Percentiles rank a stretch among this genome's conserved stretches.
Evolutionary conservation across 2,113 vertebrate genomes (phyloP).

Genomic region (Ophthalmolycus amberensis): DNA sequence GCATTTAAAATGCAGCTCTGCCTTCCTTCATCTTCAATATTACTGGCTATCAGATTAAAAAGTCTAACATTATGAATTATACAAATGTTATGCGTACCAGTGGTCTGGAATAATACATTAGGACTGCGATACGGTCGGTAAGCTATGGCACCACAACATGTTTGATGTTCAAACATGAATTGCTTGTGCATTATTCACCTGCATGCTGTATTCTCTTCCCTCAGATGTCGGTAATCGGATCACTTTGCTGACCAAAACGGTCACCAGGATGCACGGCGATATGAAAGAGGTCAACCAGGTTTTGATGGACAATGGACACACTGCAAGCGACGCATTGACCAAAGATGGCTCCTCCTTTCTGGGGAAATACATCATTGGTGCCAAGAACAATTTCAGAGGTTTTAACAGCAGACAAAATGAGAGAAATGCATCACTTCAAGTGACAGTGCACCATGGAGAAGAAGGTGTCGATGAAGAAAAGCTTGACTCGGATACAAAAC

Average conservation of each 20-base stretch:
- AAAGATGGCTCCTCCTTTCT: constrained; percentile 82
- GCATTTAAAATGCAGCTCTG: not conserved
- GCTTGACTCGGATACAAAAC: constrained; percentile 4
- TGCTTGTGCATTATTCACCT: not conserved
- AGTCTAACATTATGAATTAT: not conserved
- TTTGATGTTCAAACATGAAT: not conserved
- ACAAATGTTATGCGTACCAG: not conserved
- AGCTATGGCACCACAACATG: not conserved
- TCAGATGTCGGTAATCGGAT: constrained; percentile 90
- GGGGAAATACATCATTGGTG: constrained; percentile 86
- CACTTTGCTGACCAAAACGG: constrained; percentile 88
- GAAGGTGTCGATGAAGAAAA: constrained; percentile 31
- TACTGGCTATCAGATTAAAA: not conserved
- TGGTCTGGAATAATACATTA: not conserved
- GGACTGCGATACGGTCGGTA: too few species aligned
- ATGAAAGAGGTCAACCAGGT: constrained; percentile 80
- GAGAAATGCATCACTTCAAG: constrained; percentile 56
- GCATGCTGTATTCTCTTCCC: constrained; percentile 5
- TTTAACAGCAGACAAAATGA: constrained; percentile 68
- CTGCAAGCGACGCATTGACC: not conserved
- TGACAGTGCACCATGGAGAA: constrained; percentile 68
- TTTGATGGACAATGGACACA: constrained; percentile 55
- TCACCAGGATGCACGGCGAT: constrained; percentile 84
- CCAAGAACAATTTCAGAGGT: constrained; percentile 88
- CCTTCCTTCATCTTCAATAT: not conserved